phyloP scores from a whole-genome alignment of 1,140 invertebrate species.

The Zophobas atratus region DNA sequence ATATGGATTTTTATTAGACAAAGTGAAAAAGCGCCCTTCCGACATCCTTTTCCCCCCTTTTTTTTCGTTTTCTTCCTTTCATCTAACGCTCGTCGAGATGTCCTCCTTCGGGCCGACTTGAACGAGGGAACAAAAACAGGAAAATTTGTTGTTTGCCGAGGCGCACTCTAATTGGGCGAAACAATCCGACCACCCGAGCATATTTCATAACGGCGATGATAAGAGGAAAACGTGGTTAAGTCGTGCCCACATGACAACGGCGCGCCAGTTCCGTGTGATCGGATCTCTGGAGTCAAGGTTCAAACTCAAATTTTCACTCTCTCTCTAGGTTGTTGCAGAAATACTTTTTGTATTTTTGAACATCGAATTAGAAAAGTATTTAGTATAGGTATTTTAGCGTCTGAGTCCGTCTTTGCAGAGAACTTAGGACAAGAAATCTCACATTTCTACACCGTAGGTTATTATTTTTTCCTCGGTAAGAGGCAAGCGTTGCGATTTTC shows the following conservation, averaged over 20 bases:
- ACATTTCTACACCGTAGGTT: no score
- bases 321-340: no score
- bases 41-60: not conserved
- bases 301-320: no score
- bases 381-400: no score
- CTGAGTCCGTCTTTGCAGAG: no score
- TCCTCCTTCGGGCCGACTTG: conserved; percentile 10
- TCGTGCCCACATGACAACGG: not conserved
- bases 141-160: conserved; percentile 31
- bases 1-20: conserved; percentile 49
- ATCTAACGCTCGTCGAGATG: conserved; percentile 6
- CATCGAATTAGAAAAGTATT: no score
- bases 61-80: not conserved
- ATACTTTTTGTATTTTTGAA: no score
- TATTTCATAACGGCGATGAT: conserved; percentile 10
- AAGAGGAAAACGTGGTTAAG: conserved; percentile 3
- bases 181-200: conserved; percentile 20
- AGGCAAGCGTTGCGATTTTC: no score
- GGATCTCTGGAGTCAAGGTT: no score
- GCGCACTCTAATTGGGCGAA: conserved; percentile 17
- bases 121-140: conserved; percentile 16
- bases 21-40: conserved; percentile 36
- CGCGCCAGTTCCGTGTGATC: no score
- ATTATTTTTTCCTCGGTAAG: no score
- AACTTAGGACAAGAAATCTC: no score